Percentiles rank a stretch among this genome's conserved stretches.
Evolutionary conservation across 2,113 vertebrate species (phyloP).

Genomic region (Aphyosemion australe): DNA sequence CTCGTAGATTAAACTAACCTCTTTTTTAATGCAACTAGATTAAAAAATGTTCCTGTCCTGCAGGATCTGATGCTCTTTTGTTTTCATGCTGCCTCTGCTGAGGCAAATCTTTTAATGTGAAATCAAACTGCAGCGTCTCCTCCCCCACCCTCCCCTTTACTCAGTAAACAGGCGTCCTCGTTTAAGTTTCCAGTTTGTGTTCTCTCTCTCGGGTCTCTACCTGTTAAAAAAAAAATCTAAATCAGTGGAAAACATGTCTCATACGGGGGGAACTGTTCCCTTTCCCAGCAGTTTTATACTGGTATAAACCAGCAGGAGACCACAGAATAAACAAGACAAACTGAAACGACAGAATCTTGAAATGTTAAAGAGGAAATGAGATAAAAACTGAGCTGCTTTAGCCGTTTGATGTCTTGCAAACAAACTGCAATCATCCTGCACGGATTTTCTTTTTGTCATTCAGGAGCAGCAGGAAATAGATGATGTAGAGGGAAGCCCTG

Average conservation of each 20-base stretch:
- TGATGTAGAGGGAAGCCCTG: slow-evolving; percentile 61
- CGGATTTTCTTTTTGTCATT: slow-evolving; percentile 33
- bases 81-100: background rate
- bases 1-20: no score
- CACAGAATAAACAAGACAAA: slow-evolving; percentile 7
- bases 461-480: slow-evolving; percentile 52
- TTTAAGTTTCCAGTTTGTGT: slow-evolving; percentile 70
- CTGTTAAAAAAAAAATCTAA: slow-evolving; percentile 74
- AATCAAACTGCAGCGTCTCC: slow-evolving; percentile 48
- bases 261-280: slow-evolving; percentile 29
- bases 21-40: no score
- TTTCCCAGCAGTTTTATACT: slow-evolving; percentile 16
- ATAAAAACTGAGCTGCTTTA: background rate
- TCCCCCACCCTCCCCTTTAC: slow-evolving; percentile 12
- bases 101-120: slow-evolving; percentile 35
- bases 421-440: slow-evolving; percentile 32
- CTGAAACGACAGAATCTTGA: slow-evolving; percentile 2
- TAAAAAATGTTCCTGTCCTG: background rate
- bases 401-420: background rate
- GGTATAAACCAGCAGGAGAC: slow-evolving; percentile 44
- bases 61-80: background rate
- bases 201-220: slow-evolving; percentile 64
- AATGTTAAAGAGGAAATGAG: no score
- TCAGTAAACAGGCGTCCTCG: slow-evolving; percentile 52
- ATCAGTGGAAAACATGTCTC: slow-evolving; percentile 72